Conservation (phyloP, 2,888 invertebrate genomes). For the Eudemis profundana region DNA sequence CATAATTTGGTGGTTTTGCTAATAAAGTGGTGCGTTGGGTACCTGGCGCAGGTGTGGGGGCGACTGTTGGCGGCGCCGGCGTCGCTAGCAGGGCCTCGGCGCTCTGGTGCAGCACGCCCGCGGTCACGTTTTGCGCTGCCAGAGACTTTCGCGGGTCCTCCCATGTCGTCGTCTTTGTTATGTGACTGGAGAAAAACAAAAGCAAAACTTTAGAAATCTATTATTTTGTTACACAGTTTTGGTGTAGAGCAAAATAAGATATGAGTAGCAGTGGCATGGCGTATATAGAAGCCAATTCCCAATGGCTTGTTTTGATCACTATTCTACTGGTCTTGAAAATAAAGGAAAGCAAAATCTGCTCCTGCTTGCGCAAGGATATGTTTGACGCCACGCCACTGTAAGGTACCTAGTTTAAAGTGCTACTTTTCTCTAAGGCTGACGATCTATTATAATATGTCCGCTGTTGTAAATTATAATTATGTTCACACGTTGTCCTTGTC, state of each 20-base stretch:
- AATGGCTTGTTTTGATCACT: no score
- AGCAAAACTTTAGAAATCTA: background rate
- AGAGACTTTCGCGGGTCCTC: slow-evolving; percentile 94
- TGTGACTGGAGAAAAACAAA: slow-evolving; percentile 87
- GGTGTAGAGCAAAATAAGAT: background rate
- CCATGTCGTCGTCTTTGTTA: slow-evolving; percentile 96
- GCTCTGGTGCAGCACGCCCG: slow-evolving; percentile 81
- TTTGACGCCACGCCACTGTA: no score
- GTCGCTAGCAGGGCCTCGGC: slow-evolving; percentile 76
- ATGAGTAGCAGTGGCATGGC: no score
- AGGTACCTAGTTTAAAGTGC: no score
- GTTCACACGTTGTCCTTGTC: no score
- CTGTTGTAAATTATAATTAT: no score
- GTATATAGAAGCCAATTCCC: no score
- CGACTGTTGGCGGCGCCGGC: slow-evolving; percentile 70
- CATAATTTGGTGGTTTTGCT: background rate
- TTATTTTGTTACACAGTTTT: background rate
- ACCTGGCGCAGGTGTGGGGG: slow-evolving; percentile 68
- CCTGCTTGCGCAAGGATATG: no score
- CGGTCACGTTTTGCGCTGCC: slow-evolving; percentile 86
- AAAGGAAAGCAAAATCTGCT: no score
- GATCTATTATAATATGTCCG: no score
- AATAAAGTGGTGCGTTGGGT: slow-evolving; percentile 40
- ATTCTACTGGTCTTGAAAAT: no score
- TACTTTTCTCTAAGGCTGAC: no score